Evolutionary conservation across 1,140 invertebrate genomes (phyloP).

Genomic region (Saxidomus purpurata): DNA sequence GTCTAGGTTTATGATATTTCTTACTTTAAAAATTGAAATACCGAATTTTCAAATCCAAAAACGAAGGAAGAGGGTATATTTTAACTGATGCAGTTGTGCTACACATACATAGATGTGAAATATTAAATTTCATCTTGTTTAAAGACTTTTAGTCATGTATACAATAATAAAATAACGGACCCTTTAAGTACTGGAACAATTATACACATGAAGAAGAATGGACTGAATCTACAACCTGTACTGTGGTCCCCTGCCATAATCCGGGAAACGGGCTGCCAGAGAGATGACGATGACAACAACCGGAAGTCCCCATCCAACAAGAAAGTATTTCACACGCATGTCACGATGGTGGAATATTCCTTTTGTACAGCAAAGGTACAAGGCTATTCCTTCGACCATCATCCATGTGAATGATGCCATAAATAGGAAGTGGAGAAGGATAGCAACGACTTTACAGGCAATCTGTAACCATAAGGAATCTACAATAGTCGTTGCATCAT

Average conservation of each 20-base stretch:
- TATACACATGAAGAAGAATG: too few species aligned
- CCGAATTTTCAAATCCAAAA: too few species aligned
- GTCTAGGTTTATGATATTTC: too few species aligned
- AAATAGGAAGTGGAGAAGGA: constrained; percentile 97
- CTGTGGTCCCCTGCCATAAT: constrained; percentile 73
- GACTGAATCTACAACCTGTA: constrained; percentile 74
- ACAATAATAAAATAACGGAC: too few species aligned
- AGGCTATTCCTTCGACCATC: constrained; percentile 93
- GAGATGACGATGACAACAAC: constrained; percentile 75
- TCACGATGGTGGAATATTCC: constrained; percentile 71
- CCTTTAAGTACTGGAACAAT: too few species aligned
- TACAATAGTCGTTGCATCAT: too few species aligned
- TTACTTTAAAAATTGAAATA: too few species aligned
- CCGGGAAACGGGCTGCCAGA: constrained; percentile 71
- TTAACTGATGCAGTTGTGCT: too few species aligned
- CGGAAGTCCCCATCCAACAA: constrained; percentile 77
- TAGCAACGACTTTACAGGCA: constrained; percentile 95
- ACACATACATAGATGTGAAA: too few species aligned
- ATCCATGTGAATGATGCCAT: constrained; percentile 98
- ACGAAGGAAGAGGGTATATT: too few species aligned
- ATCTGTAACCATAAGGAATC: constrained; percentile 81
- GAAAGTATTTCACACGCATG: constrained; percentile 72
- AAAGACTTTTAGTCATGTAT: too few species aligned
- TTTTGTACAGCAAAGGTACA: constrained; percentile 88
- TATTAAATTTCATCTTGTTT: too few species aligned